Percentiles rank a stretch among this genome's conserved stretches.
Conservation (phyloP, 30 jellyfish, hydroid and myxozoan genomes). For the Aurelia sp. region DNA sequence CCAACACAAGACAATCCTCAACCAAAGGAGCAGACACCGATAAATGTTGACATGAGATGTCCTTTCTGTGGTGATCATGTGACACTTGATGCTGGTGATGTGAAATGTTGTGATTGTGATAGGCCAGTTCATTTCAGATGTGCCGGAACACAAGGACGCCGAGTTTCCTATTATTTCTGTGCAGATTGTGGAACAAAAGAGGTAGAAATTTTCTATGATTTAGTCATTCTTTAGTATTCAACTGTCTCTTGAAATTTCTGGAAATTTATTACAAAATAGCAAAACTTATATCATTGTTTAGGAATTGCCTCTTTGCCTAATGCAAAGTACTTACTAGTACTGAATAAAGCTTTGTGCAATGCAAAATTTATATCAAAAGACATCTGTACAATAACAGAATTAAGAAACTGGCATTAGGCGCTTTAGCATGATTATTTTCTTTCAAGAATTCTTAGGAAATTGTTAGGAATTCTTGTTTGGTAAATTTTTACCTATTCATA, state of each 20-base stretch:
- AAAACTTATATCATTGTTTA: background rate
- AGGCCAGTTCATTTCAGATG: slow-evolving; percentile 45
- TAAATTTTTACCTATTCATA: too few relatives aligned
- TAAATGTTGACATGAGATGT: background rate
- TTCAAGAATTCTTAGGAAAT: too few relatives aligned
- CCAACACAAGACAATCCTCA: background rate
- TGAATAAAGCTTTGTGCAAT: too few relatives aligned
- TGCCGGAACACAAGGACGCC: slow-evolving; percentile 55
- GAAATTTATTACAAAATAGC: background rate
- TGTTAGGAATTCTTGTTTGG: too few relatives aligned
- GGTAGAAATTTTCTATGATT: slow-evolving; percentile 9
- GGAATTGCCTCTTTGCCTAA: too few relatives aligned
- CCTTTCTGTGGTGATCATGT: slow-evolving; percentile 27
- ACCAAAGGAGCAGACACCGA: background rate
- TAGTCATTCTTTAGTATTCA: too few relatives aligned
- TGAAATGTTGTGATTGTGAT: slow-evolving; percentile 68
- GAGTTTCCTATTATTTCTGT: background rate
- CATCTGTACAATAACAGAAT: too few relatives aligned
- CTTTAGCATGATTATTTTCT: too few relatives aligned
- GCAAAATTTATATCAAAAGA: too few relatives aligned
- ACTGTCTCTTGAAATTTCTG: too few relatives aligned
- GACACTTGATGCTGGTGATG: background rate
- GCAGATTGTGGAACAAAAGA: slow-evolving; percentile 58
- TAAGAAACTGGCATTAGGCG: too few relatives aligned
- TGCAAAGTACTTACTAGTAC: too few relatives aligned